Base-by-base conservation (phyloP, 2,113 vertebrate species). In the Zosterops japonicus region DNA sequence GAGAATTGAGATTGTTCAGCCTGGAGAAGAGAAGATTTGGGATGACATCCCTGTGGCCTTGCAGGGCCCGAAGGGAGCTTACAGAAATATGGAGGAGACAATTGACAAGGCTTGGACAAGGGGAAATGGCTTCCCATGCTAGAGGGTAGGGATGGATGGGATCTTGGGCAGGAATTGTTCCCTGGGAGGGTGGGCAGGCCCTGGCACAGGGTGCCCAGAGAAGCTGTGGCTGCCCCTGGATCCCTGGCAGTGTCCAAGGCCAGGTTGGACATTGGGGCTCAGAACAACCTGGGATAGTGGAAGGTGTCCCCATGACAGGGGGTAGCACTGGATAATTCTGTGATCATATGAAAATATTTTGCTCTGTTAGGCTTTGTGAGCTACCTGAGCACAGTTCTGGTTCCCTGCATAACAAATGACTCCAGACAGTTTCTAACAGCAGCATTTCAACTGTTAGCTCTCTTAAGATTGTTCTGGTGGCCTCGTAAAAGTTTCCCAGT, bases 301-400 rank as follows among this genome's bases (percentile, higher is more conserved):
- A 0, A 60, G 18, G 9, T 14, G 31, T 29, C 46, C 56, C 31
- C 56, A 35, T 53, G 19, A 4, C 28, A 9, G 29, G 31, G 31
- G 47, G 6, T 35, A 47, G 36, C 1, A 20, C 6, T 5, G 4
- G 31, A 1, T 25, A 25, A 27, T 36, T 28, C 23, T 28, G 7
- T 5, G 41, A 55, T 46, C 21, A 8, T 14, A 13, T 19, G 28
- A 47, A 64, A 56, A 60, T 46, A 28, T 33, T 87, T 84, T 39
- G 2, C 4, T 63, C 2, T 71, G 3, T 42, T 56, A 23, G 18
- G 20, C 12, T 80, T 63, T 64, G 21, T 63, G 36, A 81, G 22
- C 10, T 39, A 13, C 3, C 5, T 2, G 4, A 25, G 25, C 4
- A 8, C 23, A 15, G 7, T 27, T 55, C 27, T 60, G 24, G 2